Percentiles rank a stretch among this genome's conserved stretches.
Conservation (phyloP, 2,113 vertebrate species). For the Carlito syrichta region DNA sequence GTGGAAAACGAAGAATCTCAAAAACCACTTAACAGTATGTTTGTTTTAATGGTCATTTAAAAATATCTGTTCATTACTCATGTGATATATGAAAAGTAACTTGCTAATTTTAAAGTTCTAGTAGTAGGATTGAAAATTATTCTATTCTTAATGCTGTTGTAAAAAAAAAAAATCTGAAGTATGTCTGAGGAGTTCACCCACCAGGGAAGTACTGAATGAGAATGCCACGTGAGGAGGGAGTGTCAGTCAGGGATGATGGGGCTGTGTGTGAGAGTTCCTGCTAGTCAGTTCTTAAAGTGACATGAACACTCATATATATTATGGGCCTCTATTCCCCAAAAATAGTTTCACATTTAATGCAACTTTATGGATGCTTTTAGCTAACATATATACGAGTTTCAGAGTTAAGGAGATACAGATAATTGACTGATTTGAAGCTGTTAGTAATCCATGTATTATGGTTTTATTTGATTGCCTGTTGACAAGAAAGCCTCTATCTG, state of each 20-base stretch:
- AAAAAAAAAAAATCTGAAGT: slow-evolving; percentile 21
- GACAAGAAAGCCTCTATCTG: not conserved
- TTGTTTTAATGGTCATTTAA: slow-evolving; percentile 6
- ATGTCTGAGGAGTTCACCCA: not conserved
- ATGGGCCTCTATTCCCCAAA: not conserved
- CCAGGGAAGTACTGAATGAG: not conserved
- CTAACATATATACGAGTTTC: slow-evolving; percentile 7
- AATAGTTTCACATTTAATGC: not conserved
- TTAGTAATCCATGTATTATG: not conserved
- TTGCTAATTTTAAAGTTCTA: not conserved
- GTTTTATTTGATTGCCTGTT: not conserved
- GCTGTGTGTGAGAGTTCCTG: not conserved
- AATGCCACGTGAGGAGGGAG: not conserved
- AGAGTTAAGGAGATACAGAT: not conserved
- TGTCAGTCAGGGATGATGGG: not conserved
- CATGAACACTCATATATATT: not conserved
- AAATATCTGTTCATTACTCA: not conserved
- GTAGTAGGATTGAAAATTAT: not conserved
- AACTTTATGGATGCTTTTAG: not conserved
- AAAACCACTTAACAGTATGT: slow-evolving; percentile 85
- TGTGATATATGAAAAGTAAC: not conserved
- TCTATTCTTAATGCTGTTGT: not conserved
- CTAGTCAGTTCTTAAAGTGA: not conserved
- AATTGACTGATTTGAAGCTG: not conserved
- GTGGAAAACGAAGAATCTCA: slow-evolving; percentile 78